Conservation (phyloP, 1,140 invertebrate species). For the Nautilus pompilius region DNA sequence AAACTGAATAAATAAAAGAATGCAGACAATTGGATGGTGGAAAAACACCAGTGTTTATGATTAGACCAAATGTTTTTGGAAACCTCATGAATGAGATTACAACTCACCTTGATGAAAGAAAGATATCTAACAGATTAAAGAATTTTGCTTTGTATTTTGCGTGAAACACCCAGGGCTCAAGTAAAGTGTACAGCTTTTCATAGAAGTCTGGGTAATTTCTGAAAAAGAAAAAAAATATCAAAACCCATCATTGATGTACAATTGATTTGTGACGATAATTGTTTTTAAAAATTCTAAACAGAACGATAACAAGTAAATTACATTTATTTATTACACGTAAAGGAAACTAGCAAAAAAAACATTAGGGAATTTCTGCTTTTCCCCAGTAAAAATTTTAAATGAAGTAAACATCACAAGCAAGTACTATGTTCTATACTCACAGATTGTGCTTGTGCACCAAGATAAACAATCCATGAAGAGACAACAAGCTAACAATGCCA, state of each 20-base stretch:
- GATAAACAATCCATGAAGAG: conserved; percentile 88
- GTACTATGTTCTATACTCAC: conserved; percentile 50
- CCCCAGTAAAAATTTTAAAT: neutral
- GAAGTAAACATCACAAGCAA: neutral
- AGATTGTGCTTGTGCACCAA: conserved; percentile 89
- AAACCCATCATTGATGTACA: neutral
- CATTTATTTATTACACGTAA: neutral
- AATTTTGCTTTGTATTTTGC: conserved; percentile 81
- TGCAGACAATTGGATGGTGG: too few species aligned
- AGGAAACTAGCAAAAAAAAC: neutral
- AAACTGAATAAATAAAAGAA: too few species aligned
- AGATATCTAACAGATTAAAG: conserved; percentile 84
- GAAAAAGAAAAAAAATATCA: conserved; percentile 26
- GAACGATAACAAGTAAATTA: neutral
- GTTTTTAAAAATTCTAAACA: neutral
- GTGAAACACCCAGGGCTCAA: conserved; percentile 84
- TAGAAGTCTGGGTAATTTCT: conserved; percentile 93
- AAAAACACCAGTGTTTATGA: too few species aligned
- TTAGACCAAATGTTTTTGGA: too few species aligned
- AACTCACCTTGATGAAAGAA: conserved; percentile 86
- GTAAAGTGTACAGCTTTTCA: conserved; percentile 87
- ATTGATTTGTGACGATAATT: neutral
- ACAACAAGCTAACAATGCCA: conserved; percentile 81
- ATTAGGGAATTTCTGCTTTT: neutral
- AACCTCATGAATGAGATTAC: conserved; percentile 6